Evolutionary conservation across 2,797 vertebrate genomes (phyloP).

Genomic region (Diplodus sargus): DNA sequence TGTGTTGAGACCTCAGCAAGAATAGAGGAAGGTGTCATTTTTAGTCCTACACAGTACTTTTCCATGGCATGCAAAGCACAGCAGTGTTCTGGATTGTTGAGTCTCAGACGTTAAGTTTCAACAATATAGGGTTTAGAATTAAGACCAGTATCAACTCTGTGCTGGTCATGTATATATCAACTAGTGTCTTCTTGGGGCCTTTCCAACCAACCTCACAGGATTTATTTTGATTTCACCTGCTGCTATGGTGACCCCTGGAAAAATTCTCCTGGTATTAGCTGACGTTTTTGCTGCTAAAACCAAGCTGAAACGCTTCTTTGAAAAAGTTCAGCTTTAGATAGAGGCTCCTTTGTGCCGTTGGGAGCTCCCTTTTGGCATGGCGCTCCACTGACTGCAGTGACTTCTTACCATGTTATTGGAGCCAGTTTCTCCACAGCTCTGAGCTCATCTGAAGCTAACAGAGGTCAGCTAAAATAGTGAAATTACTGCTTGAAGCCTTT

Average conservation of each 20-base stretch:
- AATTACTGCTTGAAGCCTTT: conserved; percentile 67
- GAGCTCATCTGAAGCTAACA: conserved; percentile 72
- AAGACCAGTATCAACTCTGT: conserved; percentile 23
- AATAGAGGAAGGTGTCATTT: conserved; percentile 53
- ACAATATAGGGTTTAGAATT: conserved; percentile 54
- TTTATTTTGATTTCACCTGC: conserved; percentile 73
- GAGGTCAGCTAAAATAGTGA: conserved; percentile 70
- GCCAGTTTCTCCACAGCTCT: conserved; percentile 62
- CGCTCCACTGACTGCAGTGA: conserved; percentile 56
- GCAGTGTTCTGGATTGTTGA: conserved; percentile 47
- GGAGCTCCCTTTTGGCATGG: conserved; percentile 68
- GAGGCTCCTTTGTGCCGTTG: conserved; percentile 75
- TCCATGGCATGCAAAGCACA: conserved; percentile 55
- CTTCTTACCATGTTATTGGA: conserved; percentile 76
- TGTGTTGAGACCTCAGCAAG: conserved; percentile 40
- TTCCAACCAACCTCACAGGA: conserved; percentile 36
- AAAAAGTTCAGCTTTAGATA: conserved; percentile 62
- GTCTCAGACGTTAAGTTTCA: conserved; percentile 47
- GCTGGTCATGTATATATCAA: conserved; percentile 28
- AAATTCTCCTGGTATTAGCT: conserved; percentile 48
- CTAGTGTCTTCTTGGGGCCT: conserved; percentile 17
- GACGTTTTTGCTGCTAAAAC: conserved; percentile 58
- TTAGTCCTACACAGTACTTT: conserved; percentile 65
- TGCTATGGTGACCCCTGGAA: conserved; percentile 68
- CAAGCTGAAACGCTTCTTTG: conserved; percentile 69